A percentile compares a stretch with the other conserved stretches of the same genome.
These are phyloP conservation scores for Rhyacophila brunnea DNA, from an alignment of 1,140 invertebrate species.

Conservation along the genomic window DNA sequence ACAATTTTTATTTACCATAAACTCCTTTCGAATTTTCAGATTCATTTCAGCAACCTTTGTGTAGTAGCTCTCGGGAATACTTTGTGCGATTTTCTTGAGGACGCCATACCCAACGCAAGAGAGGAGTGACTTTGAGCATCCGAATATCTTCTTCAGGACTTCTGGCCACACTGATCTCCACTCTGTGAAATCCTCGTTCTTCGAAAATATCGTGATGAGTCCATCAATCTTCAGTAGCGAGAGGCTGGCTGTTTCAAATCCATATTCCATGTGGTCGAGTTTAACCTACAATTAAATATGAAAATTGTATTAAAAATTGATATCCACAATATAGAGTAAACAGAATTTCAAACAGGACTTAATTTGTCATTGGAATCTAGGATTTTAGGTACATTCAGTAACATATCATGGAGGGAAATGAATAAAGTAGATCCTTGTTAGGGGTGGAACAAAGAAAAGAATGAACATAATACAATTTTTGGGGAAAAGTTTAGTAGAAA, in stretches of 20 bases:
- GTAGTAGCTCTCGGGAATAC: conserved; percentile 51
- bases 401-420: no score
- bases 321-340: no score
- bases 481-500: no score
- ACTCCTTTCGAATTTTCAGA: conserved; percentile 57
- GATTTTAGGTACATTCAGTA: no score
- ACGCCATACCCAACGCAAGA: conserved; percentile 57
- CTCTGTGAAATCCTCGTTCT: conserved; percentile 56
- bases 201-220: conserved; percentile 60
- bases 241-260: conserved; percentile 58
- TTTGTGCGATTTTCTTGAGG: conserved; percentile 52
- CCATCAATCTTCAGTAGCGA: conserved; percentile 58
- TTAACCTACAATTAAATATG: conserved; percentile 58
- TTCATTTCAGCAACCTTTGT: conserved; percentile 54
- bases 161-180: conserved; percentile 57
- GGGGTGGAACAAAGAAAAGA: no score
- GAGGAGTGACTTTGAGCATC: conserved; percentile 58
- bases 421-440: no score
- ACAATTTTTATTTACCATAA: conserved; percentile 54
- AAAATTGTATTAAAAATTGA: no score
- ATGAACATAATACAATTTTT: no score
- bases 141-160: conserved; percentile 55
- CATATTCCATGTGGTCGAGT: conserved; percentile 59
- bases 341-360: no score
- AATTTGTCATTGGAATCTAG: no score